Base-by-base conservation (phyloP, 2,797 vertebrate genomes). In the Antennarius maculatus region DNA sequence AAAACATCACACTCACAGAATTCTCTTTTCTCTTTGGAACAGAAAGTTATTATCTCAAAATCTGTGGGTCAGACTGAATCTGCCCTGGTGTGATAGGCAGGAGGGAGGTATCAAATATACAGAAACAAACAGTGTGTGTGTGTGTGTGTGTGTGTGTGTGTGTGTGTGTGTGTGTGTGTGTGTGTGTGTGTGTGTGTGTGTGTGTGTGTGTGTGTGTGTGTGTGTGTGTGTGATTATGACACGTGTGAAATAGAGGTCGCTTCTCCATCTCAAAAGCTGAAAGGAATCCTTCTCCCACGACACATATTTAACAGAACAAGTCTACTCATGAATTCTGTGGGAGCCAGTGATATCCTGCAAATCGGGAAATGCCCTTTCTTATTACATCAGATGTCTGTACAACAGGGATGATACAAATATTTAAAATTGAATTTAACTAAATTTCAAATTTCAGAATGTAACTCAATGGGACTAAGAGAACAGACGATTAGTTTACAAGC, bases 231-330 rank as follows among this genome's bases (percentile, higher is more conserved):
- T 23, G n/a, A n/a, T n/a, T n/a, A 68, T 62, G 75, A 69, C 68
- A 70, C 42, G 6, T 48, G 29, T 68, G 68, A 80, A 77, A 77
- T 61, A 71, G 77, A 81, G 69, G 74, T 80, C 65, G 54, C 27
- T 17, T 61, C 67, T 76, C 64, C 65, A 67, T 68, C 53, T 72
- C 45, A 51, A 66, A 70, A 45, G 47, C 29, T 51, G 41, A 62
- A 49, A 54, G 55, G 47, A 70, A 51, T 52, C 37, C 11, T 51
- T 58, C 18, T 11, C 55, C 57, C 60, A 55, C 47, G 2, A 15
- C 27, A 18, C 43, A 37, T 11, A n/a, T 17, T 34, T 50, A 66
- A 41, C 37, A 49, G 56, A 61, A 51, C 50, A 27, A 14, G 34
- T 39, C 34, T 7, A 11, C 54, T 61, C 45, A 59, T 61, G 14